phyloP scores from a whole-genome alignment of 2,888 invertebrate genomes.

The Epistrophe grossulariae region DNA sequence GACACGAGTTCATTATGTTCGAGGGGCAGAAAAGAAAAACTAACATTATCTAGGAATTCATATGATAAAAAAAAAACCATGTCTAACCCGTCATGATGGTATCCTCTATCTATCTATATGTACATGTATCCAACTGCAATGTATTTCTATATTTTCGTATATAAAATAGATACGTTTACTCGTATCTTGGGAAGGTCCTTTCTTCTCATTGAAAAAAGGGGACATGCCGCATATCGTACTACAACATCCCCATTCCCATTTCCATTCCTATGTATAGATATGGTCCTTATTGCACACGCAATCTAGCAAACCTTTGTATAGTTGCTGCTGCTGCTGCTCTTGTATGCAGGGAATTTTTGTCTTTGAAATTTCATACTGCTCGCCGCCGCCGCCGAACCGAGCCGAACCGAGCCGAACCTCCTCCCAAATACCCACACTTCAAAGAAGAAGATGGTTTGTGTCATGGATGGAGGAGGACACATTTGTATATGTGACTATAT shows the following conservation, averaged over 20 bases:
- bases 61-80: slow-evolving; percentile 52
- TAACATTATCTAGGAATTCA: slow-evolving; percentile 74
- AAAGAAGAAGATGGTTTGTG: slow-evolving; percentile 2
- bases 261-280: background rate
- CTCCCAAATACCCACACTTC: background rate
- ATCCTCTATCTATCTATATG: background rate
- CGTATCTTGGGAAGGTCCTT: slow-evolving; percentile 60
- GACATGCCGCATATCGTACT: slow-evolving; percentile 24
- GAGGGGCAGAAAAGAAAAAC: slow-evolving; percentile 64
- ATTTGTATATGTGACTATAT: slow-evolving; percentile 28
- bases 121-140: slow-evolving; percentile 53
- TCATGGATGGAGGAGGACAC: background rate
- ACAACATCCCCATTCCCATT: background rate
- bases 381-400: slow-evolving; percentile 41
- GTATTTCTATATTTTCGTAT: slow-evolving; percentile 20
- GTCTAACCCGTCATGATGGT: slow-evolving; percentile 40
- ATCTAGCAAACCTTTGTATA: slow-evolving; percentile 38
- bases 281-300: slow-evolving; percentile 59
- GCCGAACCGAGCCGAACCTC: background rate
- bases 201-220: slow-evolving; percentile 58
- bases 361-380: slow-evolving; percentile 45
- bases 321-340: slow-evolving; percentile 37
- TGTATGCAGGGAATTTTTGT: slow-evolving; percentile 47
- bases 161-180: background rate
- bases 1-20: slow-evolving; percentile 75